Evolutionary conservation across 2,888 invertebrate genomes (phyloP), one percentile per base, ranked within the genome.

Genomic region (Micoletzkya japonica): DNA sequence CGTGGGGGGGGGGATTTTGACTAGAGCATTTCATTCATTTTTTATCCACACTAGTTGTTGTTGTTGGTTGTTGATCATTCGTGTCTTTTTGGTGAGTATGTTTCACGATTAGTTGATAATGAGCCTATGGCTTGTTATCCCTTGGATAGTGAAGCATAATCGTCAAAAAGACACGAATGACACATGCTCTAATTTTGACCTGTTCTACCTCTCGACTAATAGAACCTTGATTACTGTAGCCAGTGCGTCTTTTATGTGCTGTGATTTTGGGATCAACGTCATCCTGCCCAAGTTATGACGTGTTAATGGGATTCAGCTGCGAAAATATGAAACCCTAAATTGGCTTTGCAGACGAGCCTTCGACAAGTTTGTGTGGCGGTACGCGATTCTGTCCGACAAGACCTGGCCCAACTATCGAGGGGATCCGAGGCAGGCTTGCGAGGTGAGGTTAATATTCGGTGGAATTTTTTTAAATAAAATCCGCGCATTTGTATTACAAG

Each of bases 301-400:
- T 50, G 24, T n/a, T 3, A 54, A 3, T 54, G 26, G 30, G 24
- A 20, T n/a, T 20, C 50, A 6, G 24, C n/a, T 24, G 52, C 14
- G 39, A 17, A 39, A 39, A 39, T 39, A 39, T 39, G 39, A 6
- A 6, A 10, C 7, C 39, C 17, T 39, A n/a, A 36, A 37, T 3
- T 37, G 2, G n/a, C 7, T 37, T 66, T 71, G 10, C 59, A 74
- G 79, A 68, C 74, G 84, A n/a, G 72, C 77, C 1, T 84, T 84
- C 63, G 82, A 84, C 54, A 84, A 84, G 63, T 84, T 84, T 70
- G 75, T 85, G 2, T 82, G 83, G 79, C 66, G 71, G 79, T 91
- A 91, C 83, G 90, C 90, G 4, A 90, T 91, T 76, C 84, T 91
- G 52, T 90, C 90, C 3, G 87, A 88, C 60, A 89, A 90, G 85